A percentile compares a stretch with the other conserved stretches of the same genome.
phyloP scores from a whole-genome alignment of 2,113 vertebrate species.

The Echinops telfairi region DNA sequence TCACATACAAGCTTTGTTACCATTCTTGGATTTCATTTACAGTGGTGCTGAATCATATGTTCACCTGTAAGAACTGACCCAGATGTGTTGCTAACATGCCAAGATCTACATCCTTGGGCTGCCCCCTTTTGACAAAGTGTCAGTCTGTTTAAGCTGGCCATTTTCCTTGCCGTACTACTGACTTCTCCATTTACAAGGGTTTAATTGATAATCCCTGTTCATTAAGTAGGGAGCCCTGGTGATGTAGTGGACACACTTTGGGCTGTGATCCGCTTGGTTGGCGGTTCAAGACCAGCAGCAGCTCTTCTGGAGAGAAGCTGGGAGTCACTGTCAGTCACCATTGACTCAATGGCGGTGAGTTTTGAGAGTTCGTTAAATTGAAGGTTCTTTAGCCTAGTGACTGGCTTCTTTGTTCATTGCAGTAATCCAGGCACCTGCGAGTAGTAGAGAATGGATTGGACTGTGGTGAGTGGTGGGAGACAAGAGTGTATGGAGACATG shows the following conservation, averaged over 20 bases:
- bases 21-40: neutral
- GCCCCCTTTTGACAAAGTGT: neutral
- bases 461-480: neutral
- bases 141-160: neutral
- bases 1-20: neutral
- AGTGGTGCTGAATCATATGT: neutral
- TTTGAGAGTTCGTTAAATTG: neutral
- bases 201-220: neutral
- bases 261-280: too few species aligned
- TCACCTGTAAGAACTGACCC: slow-evolving; percentile 5
- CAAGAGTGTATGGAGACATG: neutral
- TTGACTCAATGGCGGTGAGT: too few species aligned
- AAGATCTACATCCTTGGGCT: neutral
- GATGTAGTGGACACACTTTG: too few species aligned
- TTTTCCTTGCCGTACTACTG: neutral
- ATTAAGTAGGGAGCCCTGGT: neutral
- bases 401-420: neutral
- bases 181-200: neutral
- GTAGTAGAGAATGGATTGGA: neutral
- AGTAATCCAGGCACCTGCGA: neutral
- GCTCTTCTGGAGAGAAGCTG: too few species aligned
- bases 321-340: too few species aligned
- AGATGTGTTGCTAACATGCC: neutral
- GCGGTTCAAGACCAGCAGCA: too few species aligned
- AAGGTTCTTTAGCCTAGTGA: neutral